Base-by-base conservation (phyloP, 2,888 invertebrate genomes). In the Chloroclystis v-ata region DNA sequence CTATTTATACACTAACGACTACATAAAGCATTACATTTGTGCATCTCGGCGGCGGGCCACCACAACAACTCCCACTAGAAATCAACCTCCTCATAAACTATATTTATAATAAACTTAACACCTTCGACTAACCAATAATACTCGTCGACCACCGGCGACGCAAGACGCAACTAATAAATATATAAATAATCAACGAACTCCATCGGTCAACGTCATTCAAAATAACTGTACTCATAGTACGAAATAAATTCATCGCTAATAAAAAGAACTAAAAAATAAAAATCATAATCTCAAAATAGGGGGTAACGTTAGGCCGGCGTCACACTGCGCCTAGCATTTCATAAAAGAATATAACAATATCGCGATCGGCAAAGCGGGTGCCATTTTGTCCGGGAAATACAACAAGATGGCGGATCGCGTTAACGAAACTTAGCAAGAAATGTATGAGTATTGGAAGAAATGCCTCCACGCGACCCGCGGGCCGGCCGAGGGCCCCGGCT, bases 1-100 rank as follows among this genome's bases (percentile, higher is more conserved):
- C 57, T 61, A 52, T 51, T 59, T 53, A 70, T 78, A 78, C 71
- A 75, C 76, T 81, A 83, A 78, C 67, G 61, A 68, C 78, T 83
- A 84, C 77, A 78, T 82, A 80, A 84, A 84, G 84, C 84, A 79
- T 80, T 75, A 75, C 68, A 67, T 72, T 80, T 77, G 79, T 81
- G 82, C 77, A 63, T 59, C 65, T 58, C 57, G 56, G 67, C 67
- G 43, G 38, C 43, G 37, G 32, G 47, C 14, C 47, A n/a, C 25
- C 1, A 32, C 43, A 35, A 37, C 38, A 7, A 33, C 47, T 44
- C 46, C 49, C 47, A 20, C 43, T 46, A 44, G 12, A 37, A 43
- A 49, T 47, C 28, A 43, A 33, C 47, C 54, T 51, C 46, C 29
- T 49, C 46, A 49, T 44, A 40, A 52, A 56, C 59, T 57, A 58